Evolutionary conservation across 2,113 vertebrate genomes (phyloP).

Genomic region (Verasper variegatus): DNA sequence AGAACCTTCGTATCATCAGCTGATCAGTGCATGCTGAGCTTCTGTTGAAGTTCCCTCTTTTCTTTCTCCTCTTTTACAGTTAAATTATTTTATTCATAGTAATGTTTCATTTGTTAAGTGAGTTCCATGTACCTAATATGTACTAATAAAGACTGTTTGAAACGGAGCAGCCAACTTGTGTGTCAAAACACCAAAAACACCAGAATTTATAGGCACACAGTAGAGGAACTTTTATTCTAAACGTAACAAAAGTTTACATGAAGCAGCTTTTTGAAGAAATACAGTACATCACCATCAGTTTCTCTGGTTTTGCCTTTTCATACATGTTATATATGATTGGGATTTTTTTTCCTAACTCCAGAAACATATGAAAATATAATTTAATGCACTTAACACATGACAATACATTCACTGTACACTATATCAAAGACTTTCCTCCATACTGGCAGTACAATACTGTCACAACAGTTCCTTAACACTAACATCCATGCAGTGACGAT

Average conservation of each 20-base stretch:
- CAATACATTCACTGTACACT: slow-evolving; percentile 96
- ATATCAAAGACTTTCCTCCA: slow-evolving; percentile 93
- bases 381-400: slow-evolving; percentile 96
- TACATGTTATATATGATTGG: slow-evolving; percentile 75
- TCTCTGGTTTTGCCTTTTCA: slow-evolving; percentile 81
- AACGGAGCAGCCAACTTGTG: slow-evolving; percentile 16
- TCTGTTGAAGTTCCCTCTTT: slow-evolving; percentile 43
- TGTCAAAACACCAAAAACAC: not conserved
- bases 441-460: slow-evolving; percentile 94
- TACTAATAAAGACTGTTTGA: slow-evolving; percentile 77
- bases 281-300: slow-evolving; percentile 87
- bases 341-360: slow-evolving; percentile 79
- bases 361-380: slow-evolving; percentile 99
- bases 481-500: slow-evolving; percentile 88
- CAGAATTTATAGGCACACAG: slow-evolving; percentile 53
- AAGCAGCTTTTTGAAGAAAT: slow-evolving; percentile 91
- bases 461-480: slow-evolving; percentile 84
- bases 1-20: slow-evolving; percentile 45
- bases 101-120: slow-evolving; percentile 66
- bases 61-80: slow-evolving; percentile 51
- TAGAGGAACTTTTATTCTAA: slow-evolving; percentile 88
- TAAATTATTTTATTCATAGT: slow-evolving; percentile 73
- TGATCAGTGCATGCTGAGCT: slow-evolving; percentile 70
- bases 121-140: slow-evolving; percentile 71
- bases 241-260: slow-evolving; percentile 91